Base-by-base conservation (phyloP, 2,113 vertebrate species). In the Semicossyphus pulcher region DNA sequence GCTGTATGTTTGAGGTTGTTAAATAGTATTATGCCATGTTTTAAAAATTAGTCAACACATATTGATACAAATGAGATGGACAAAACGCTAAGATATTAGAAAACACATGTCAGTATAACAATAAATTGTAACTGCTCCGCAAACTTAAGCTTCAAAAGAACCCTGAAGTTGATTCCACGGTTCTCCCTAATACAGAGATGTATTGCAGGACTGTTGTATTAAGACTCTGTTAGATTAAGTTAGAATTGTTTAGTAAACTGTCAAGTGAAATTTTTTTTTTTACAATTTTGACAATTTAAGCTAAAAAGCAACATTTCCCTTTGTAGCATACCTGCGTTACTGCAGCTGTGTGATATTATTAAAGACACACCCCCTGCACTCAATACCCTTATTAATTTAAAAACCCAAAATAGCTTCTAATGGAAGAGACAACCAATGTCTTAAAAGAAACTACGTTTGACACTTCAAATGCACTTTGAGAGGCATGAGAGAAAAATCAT, bases 371-470 rank as follows among this genome's bases (percentile, higher is more conserved):
- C n/a, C 32, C 3, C 31, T 41, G 62, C 12, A 41, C 57, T 41
- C 18, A 52, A 29, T 10, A 20, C 21, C 5, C 16, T 18, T 23
- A 34, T 18, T 25, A 15, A n/a, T n/a, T n/a, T n/a, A n/a, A n/a
- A 62, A 64, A 10, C 21, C 29, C 18, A 31, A 72, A 72, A 75
- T 29, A 71, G n/a, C 36, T 31, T 61, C 18, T 2, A 41, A 73
- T 14, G 41, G 14, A 57, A 60, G 54, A 78, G 3, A 36, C 65
- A 75, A 37, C 18, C 36, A 52, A 23, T 3, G 18, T 12, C 18
- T 44, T 9, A 15, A 39, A 42, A 44, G 12, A 44, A 18, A n/a
- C 18, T 44, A 10, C 18, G 41, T 44, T 9, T 20, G 18, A n/a
- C 18, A 44, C 16, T 62, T 67, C 6, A 59, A 71, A 77, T 4